phyloP scores from a whole-genome alignment of 2,888 invertebrate species.

The Pasiphila rectangulata region DNA sequence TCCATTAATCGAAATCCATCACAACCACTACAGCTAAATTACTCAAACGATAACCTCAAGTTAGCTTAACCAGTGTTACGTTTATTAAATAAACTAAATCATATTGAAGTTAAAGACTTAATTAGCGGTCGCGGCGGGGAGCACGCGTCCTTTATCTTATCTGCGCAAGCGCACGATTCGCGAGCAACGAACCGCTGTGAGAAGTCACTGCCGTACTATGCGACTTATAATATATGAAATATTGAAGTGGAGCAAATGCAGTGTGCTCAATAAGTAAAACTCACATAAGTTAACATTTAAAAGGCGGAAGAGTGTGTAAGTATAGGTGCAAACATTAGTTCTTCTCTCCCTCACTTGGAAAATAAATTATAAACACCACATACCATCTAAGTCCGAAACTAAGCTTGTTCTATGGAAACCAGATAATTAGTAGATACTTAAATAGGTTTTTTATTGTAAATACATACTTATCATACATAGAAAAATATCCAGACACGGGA shows the following conservation, averaged over 20 bases:
- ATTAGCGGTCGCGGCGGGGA: constrained; percentile 74
- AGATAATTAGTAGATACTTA: too few relatives aligned
- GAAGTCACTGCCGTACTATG: constrained; percentile 9
- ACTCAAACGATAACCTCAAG: constrained; percentile 20
- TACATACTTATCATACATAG: too few relatives aligned
- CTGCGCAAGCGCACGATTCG: constrained; percentile 52
- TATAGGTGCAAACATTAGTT: too few relatives aligned
- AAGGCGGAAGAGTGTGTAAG: too few relatives aligned
- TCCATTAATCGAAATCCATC: constrained; percentile 4
- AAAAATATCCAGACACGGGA: too few relatives aligned
- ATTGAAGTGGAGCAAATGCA: neutral
- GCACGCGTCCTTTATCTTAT: constrained; percentile 70
- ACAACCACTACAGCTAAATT: constrained; percentile 20
- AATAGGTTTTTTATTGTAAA: too few relatives aligned
- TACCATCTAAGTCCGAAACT: too few relatives aligned
- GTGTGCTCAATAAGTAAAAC: too few relatives aligned
- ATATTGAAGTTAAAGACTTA: constrained; percentile 72
- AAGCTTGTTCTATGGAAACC: too few relatives aligned
- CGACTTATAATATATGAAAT: neutral
- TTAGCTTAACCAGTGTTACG: constrained; percentile 37
- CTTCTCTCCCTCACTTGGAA: too few relatives aligned
- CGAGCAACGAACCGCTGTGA: constrained; percentile 32
- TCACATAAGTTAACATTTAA: too few relatives aligned
- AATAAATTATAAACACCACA: too few relatives aligned
- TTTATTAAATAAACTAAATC: constrained; percentile 63